These are phyloP conservation scores for Palythoa caribaeorum DNA, from an alignment of 92 coral and sea anemone genomes.

Conservation along the genomic window DNA sequence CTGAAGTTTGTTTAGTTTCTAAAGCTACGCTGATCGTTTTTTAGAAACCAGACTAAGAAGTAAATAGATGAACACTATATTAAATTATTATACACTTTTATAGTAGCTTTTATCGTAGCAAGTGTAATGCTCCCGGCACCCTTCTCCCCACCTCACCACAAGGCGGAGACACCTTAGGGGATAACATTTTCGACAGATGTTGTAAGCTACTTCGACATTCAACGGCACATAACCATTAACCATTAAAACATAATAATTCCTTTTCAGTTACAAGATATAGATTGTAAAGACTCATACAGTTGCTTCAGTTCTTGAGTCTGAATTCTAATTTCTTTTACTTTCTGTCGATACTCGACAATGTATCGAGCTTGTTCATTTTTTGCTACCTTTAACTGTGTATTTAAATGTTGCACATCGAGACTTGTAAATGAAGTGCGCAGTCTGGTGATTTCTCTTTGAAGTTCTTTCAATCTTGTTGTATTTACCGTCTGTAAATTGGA, in stretches of 20 bases:
- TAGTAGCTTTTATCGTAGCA: no score
- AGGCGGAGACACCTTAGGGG: neutral
- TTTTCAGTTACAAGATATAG: conserved; percentile 58
- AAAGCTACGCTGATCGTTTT: no score
- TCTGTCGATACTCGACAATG: conserved; percentile 63
- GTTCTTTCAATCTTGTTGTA: conserved; percentile 66
- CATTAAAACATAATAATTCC: neutral
- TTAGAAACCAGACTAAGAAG: no score
- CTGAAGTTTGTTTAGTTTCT: no score
- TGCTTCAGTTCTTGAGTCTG: conserved; percentile 82
- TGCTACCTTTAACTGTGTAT: conserved; percentile 57
- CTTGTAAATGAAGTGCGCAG: conserved; percentile 61
- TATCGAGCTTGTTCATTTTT: conserved; percentile 69
- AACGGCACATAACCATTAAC: no score
- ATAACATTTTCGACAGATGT: no score
- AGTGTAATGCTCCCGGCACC: no score
- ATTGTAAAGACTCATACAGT: conserved; percentile 64
- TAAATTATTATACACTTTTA: no score
- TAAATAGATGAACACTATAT: no score
- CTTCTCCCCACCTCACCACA: no score
- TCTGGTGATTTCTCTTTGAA: conserved; percentile 56
- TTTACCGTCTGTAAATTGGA: conserved; percentile 65
- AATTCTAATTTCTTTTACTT: conserved; percentile 61
- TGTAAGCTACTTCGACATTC: no score
- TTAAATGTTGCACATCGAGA: conserved; percentile 56